These are phyloP conservation scores for Thaleichthys pacificus DNA, from an alignment of 2,797 vertebrate genomes.

Conservation along the genomic window DNA sequence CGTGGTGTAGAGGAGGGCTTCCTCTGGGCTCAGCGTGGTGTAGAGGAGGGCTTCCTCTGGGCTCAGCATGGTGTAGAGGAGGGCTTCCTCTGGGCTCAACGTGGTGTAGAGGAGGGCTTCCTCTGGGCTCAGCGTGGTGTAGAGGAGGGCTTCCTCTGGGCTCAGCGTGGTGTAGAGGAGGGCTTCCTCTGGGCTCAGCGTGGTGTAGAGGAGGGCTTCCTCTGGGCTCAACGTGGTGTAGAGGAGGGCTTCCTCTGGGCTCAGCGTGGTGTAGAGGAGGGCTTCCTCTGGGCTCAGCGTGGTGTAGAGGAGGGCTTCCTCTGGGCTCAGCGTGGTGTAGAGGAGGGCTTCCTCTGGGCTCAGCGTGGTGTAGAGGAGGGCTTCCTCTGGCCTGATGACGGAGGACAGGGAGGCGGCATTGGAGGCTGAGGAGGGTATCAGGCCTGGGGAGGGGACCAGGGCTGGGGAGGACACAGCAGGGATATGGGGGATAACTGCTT, in stretches of 20 bases:
- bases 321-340: slow-evolving; percentile 10
- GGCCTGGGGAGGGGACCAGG: neutral
- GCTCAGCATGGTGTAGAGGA: slow-evolving; percentile 15
- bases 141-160: slow-evolving; percentile 19
- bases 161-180: slow-evolving; percentile 15
- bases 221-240: slow-evolving; percentile 12
- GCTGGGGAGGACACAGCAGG: slow-evolving; percentile 11
- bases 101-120: no score
- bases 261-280: slow-evolving; percentile 17
- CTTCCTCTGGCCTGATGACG: slow-evolving; percentile 14
- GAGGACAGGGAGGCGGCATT: slow-evolving; percentile 14
- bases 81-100: slow-evolving; percentile 6
- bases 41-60: slow-evolving; percentile 19
- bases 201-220: slow-evolving; percentile 11
- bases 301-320: slow-evolving; percentile 14
- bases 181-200: slow-evolving; percentile 8
- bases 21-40: slow-evolving; percentile 9
- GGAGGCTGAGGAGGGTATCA: neutral
- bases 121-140: slow-evolving; percentile 8
- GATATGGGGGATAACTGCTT: slow-evolving; percentile 12
- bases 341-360: slow-evolving; percentile 17
- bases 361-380: slow-evolving; percentile 7
- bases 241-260: no score
- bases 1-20: no score
- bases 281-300: slow-evolving; percentile 11